These are phyloP conservation scores for Cataglyphis rosenhaueri DNA, from an alignment of 2,888 invertebrate genomes.

Conservation along the genomic window DNA sequence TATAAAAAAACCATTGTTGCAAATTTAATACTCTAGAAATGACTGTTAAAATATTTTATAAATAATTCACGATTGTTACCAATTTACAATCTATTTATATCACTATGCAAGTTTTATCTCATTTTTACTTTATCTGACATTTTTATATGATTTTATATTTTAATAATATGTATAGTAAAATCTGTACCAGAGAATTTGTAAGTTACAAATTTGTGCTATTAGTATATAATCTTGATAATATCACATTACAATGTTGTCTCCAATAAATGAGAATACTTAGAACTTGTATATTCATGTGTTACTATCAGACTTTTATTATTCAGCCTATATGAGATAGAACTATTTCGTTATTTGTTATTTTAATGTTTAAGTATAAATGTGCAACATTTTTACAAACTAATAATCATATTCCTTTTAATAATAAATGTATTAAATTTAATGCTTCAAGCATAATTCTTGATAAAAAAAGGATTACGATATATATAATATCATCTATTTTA, in stretches of 20 bases:
- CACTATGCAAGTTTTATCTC: not conserved
- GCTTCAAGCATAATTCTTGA: constrained; percentile 19
- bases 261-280: constrained; percentile 19
- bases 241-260: constrained; percentile 1
- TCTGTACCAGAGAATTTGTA: constrained; percentile 17
- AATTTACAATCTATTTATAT: constrained; percentile 32
- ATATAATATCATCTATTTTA: constrained; percentile 12
- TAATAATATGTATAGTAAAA: not conserved
- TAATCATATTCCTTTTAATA: not conserved
- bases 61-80: constrained; percentile 14
- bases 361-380: constrained; percentile 1
- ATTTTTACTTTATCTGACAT: constrained; percentile 9
- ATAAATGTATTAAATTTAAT: constrained; percentile 1
- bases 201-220: constrained; percentile 19
- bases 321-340: not conserved
- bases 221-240: constrained; percentile 12
- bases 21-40: not conserved
- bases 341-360: not conserved
- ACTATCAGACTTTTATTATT: constrained; percentile 16
- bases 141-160: constrained; percentile 24
- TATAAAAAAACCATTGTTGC: constrained; percentile 16
- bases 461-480: not conserved
- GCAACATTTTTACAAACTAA: constrained; percentile 6
- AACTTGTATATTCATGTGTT: constrained; percentile 26
- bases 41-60: not conserved